These are phyloP conservation scores for Oikopleura dioica DNA, from an alignment of 23 tunicate species.

Conservation along the genomic window DNA sequence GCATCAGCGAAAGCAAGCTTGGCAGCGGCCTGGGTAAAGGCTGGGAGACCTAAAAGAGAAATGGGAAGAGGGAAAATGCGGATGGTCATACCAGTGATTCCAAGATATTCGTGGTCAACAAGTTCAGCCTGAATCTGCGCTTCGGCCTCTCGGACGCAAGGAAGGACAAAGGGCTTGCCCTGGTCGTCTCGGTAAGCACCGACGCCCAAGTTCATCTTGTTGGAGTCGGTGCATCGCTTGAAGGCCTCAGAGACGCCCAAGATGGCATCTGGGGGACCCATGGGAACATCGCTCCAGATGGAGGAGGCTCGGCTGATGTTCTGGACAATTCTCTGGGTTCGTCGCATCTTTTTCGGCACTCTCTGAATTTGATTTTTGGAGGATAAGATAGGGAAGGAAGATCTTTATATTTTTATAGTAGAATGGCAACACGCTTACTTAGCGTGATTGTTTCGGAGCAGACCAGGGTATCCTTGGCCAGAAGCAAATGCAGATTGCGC, in stretches of 20 bases:
- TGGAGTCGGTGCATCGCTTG: conserved; percentile 36
- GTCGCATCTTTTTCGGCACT: too few species aligned
- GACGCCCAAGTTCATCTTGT: conserved; percentile 73
- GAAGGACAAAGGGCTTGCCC: conserved; percentile 75
- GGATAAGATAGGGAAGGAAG: too few species aligned
- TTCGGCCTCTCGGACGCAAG: conserved; percentile 66
- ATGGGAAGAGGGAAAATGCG: too few species aligned
- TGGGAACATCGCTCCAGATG: conserved; percentile 67
- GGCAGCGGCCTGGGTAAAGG: conserved; percentile 72
- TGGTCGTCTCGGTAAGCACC: conserved; percentile 80
- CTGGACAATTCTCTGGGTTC: too few species aligned
- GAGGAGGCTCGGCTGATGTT: too few species aligned
- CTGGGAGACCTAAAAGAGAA: too few species aligned
- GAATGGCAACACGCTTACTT: too few species aligned
- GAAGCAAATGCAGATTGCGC: too few species aligned
- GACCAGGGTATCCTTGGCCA: too few species aligned
- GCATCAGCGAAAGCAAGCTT: conserved; percentile 49
- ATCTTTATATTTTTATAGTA: too few species aligned
- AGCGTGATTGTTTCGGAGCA: too few species aligned
- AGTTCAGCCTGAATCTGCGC: conserved; percentile 4
- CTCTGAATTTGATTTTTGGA: too few species aligned
- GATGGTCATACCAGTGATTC: conserved; percentile 72
- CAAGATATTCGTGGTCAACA: conserved; percentile 69
- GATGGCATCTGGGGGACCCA: conserved; percentile 98
- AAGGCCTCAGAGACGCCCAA: conserved; percentile 89